Evolutionary conservation across 2,113 vertebrate genomes (phyloP).

Genomic region (Amphiprion percula): DNA sequence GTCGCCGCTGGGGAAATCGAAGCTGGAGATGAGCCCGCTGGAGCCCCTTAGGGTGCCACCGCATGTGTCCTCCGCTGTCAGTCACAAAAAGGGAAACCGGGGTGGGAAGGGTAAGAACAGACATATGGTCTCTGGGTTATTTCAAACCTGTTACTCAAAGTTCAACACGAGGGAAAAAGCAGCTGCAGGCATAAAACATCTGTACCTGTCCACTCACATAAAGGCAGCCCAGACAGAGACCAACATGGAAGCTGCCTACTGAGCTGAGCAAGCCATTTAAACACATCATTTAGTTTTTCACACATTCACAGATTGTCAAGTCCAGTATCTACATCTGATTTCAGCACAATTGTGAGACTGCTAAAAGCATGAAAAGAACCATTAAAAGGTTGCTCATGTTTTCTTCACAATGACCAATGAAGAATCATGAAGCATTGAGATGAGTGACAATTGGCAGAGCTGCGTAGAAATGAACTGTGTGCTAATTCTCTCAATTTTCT

Average conservation of each 20-base stretch:
- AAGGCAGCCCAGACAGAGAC: conserved; percentile 30
- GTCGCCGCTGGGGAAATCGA: conserved; percentile 91
- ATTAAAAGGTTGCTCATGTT: conserved; percentile 9
- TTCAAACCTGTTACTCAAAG: conserved; percentile 52
- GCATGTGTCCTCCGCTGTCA: conserved; percentile 94
- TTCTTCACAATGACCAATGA: neutral
- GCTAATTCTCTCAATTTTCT: conserved; percentile 25
- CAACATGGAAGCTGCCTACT: neutral
- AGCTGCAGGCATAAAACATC: conserved; percentile 50
- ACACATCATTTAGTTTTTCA: conserved; percentile 19
- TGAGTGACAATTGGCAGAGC: conserved; percentile 16
- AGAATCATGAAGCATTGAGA: conserved; percentile 26
- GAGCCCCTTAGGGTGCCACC: conserved; percentile 94
- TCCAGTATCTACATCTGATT: neutral
- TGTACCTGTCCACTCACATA: conserved; percentile 50
- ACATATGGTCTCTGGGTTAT: conserved; percentile 56
- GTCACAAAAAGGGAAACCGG: conserved; percentile 45
- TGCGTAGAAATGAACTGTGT: conserved; percentile 20
- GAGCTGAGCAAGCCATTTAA: conserved; percentile 4
- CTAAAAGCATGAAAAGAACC: conserved; percentile 1
- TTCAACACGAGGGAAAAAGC: conserved; percentile 25
- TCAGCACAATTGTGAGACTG: conserved; percentile 4
- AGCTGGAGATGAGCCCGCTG: conserved; percentile 95
- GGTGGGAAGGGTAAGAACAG: conserved; percentile 28
- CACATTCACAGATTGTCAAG: conserved; percentile 11